Evolutionary conservation across 2,797 vertebrate species (phyloP), one percentile per base, ranked within the genome.

Genomic region (Sylvilagus floridanus): DNA sequence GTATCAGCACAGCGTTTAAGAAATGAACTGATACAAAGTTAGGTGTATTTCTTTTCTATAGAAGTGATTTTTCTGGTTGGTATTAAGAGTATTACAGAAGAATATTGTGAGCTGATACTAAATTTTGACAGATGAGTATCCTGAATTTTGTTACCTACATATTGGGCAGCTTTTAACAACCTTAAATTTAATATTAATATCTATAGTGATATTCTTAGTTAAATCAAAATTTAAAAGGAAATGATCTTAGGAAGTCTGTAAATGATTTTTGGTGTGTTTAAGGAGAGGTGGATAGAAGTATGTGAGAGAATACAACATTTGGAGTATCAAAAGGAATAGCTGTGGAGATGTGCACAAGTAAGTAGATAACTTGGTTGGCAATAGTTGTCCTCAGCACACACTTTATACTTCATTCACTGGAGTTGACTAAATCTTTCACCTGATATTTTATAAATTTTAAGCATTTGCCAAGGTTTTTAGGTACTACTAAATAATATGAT

Each of bases 161-260:
- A 3, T 75, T 54, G 21, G 60, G 35, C 2, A 28, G 50, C 50
- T 88, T 76, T 88, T 75, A 73, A 35, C 17, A 86, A 8, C 79
- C 65, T 78, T 85, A 50, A 91, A 86, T 68, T 79, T 72, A 63
- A n/a, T 93, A 63, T 72, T 94, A 69, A 24, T 73, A 65, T 68
- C 28, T 77, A 5, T 26, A 65, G 57, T 77, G 19, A 63, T 50
- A 9, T 7, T 93, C 47, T 78, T 65, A 77, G 35, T 9, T n/a
- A 90, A 90, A 37, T 78, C 30, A 81, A 94, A 92, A 47, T 63
- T 13, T 14, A 60, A 50, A 92, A 82, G 47, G 30, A 30, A 83
- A 24, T 8, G 14, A 21, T 35, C 57, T 60, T 68, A 26, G 54
- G 30, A 68, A 37, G 63, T 2, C 24, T 82, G 4, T 62, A n/a